These are phyloP conservation scores for Troides aeacus DNA, from an alignment of 2,888 invertebrate genomes.

Conservation along the genomic window DNA sequence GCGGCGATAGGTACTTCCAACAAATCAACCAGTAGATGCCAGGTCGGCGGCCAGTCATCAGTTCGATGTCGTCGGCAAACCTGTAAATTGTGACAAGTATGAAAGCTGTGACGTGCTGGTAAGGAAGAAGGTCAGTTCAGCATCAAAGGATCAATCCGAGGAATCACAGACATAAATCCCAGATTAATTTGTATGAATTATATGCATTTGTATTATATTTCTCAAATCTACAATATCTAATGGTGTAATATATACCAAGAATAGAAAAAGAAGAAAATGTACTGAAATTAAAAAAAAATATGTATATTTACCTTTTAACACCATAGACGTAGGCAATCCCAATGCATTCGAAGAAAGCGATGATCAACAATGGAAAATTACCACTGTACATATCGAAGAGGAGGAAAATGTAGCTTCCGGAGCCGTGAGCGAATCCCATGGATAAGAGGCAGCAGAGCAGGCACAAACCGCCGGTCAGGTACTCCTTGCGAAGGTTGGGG, in stretches of 20 bases:
- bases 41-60: slow-evolving; percentile 95
- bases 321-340: slow-evolving; percentile 97
- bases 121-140: no score
- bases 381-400: slow-evolving; percentile 97
- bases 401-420: slow-evolving; percentile 96
- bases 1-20: slow-evolving; percentile 96
- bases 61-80: slow-evolving; percentile 95
- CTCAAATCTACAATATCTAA: no score
- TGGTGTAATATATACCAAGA: no score
- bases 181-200: no score
- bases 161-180: no score
- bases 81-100: slow-evolving; percentile 64
- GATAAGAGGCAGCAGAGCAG: slow-evolving; percentile 90
- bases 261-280: no score
- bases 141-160: no score
- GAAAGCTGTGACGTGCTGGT: no score
- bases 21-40: slow-evolving; percentile 95
- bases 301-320: slow-evolving; percentile 84
- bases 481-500: slow-evolving; percentile 94
- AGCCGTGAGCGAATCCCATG: slow-evolving; percentile 94
- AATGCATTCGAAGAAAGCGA: slow-evolving; percentile 95
- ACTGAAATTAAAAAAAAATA: no score
- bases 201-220: no score
- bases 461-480: slow-evolving; percentile 90
- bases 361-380: slow-evolving; percentile 94